Conservation (phyloP, 2,797 vertebrate genomes). For the Pogoniulus pusillus region DNA sequence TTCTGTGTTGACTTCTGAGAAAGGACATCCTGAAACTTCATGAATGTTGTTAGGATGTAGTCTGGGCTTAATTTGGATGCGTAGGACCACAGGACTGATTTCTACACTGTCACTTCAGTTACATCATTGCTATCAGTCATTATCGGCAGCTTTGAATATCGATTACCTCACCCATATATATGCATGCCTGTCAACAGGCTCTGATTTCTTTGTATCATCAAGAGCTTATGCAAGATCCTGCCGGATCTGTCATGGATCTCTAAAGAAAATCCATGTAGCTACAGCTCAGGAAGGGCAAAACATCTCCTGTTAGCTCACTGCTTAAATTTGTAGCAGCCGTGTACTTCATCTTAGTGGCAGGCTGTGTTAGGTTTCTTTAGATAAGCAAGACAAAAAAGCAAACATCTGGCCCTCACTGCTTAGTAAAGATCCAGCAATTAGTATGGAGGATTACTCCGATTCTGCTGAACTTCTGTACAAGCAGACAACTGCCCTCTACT, state of each 20-base stretch:
- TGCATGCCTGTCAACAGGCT: background rate
- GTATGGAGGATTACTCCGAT: background rate
- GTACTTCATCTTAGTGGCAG: background rate
- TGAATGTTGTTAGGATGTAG: background rate
- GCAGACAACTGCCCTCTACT: background rate
- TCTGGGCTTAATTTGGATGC: background rate
- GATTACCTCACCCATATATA: background rate
- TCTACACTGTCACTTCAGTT: background rate
- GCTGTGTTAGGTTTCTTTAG: background rate
- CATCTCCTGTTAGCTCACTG: background rate
- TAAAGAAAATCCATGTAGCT: background rate
- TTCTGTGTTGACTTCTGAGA: background rate
- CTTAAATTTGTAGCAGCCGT: background rate
- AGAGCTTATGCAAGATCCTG: background rate
- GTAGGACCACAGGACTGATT: background rate
- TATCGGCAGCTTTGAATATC: conserved; percentile 36
- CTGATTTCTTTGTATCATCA: background rate
- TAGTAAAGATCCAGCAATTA: background rate
- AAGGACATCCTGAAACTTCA: background rate
- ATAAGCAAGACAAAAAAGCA: background rate
- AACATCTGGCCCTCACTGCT: background rate
- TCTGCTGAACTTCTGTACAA: background rate
- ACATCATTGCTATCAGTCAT: background rate
- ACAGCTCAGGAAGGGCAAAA: background rate
- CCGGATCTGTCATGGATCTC: background rate